Evolutionary conservation across 2,113 vertebrate genomes (phyloP).

Genomic region (Camelus dromedarius): DNA sequence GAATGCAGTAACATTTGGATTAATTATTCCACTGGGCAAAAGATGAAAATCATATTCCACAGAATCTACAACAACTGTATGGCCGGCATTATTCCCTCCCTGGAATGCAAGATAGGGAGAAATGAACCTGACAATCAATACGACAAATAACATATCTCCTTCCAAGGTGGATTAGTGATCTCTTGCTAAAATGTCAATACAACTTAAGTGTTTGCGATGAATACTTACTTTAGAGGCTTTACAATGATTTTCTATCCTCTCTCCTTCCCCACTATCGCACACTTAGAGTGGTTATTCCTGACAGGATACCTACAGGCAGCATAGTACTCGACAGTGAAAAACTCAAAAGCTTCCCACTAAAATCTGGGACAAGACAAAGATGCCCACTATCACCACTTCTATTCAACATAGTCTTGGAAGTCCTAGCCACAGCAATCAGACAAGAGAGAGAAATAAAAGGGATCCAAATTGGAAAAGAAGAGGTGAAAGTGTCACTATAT

Average conservation of each 20-base stretch:
- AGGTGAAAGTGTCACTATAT: no score
- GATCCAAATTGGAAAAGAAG: no score
- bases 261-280: background rate
- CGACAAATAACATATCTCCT: background rate
- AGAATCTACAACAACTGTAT: conserved; percentile 98
- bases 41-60: conserved; percentile 99
- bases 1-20: conserved; percentile 97
- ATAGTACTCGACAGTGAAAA: no score
- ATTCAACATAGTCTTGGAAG: no score
- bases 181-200: background rate
- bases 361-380: no score
- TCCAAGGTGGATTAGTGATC: conserved; percentile 14
- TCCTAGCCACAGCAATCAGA: no score
- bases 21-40: conserved; percentile 99
- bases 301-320: background rate
- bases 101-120: conserved; percentile 75
- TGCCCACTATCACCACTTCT: no score
- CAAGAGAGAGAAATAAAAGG: no score
- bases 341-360: no score
- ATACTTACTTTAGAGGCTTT: background rate
- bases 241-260: background rate
- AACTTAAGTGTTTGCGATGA: background rate
- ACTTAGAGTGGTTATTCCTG: background rate
- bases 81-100: conserved; percentile 99
- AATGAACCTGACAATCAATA: conserved; percentile 23